Base-by-base conservation (phyloP, 2,888 invertebrate genomes). In the Stictocephala bisonia region DNA sequence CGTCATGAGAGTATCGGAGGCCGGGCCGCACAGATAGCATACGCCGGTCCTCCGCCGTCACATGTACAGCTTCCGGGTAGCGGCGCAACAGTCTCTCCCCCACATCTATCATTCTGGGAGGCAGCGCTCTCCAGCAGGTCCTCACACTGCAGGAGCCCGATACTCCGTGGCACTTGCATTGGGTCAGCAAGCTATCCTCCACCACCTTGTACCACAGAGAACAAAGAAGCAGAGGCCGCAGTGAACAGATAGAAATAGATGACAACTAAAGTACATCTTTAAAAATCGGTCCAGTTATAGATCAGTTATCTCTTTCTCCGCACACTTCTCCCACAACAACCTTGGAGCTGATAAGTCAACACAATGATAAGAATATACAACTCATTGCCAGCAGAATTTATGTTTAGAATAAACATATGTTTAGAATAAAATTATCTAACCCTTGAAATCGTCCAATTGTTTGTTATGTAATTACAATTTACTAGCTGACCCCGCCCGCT, bases 91-190 rank as follows among this genome's bases (percentile, higher is more conserved):
- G 83, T 81, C 86, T 84, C 29, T 84, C 83, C 1, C 87, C 90
- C 18, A 89, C 84, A 56, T 85, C 84, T 1, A 84, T 82, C 73
- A 89, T 85, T 48, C 82, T 81, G 0, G 88, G 85, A 3, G 92
- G 90, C 78, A 93, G 84, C 1, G 92, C 88, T 79, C 90, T 88
- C 93, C 93, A 94, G 82, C 93, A 94, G 44, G 93, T 93, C 82
- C 91, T 90, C 79, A 93, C 90, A 78, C 91, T 92, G 83, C 93
- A 93, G 66, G 93, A 93, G 0, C 93, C 93, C 13, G 93, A 93
- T 72, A 94, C 93, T 40, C 94, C 94, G 85, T 94, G 93, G 80
- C 94, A 94, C 81, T 93, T 93, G 86, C 94, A 94, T 82, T 93
- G 87, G 80, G 87, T 85, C 51, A 84, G 85, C 73, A 90, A 81